These are phyloP conservation scores for Formica exsecta DNA, from an alignment of 1,140 invertebrate species.

Conservation along the genomic window DNA sequence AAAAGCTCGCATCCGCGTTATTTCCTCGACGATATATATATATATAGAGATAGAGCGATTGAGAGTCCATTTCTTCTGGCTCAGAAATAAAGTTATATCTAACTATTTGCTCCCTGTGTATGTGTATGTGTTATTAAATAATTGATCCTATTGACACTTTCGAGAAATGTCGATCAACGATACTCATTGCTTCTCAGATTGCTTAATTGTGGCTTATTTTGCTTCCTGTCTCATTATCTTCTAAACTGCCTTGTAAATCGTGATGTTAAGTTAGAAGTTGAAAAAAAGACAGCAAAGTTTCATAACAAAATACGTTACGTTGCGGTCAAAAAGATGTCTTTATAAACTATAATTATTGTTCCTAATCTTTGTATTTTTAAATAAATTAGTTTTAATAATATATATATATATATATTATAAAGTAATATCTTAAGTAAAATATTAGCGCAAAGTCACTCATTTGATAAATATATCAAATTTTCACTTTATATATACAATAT, in stretches of 20 bases:
- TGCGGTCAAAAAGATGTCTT: background rate
- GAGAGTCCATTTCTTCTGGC: background rate
- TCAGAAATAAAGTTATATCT: slow-evolving; percentile 1
- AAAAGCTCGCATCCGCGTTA: background rate
- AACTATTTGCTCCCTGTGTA: background rate
- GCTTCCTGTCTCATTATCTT: background rate
- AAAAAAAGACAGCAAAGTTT: background rate
- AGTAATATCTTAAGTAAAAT: too few species aligned
- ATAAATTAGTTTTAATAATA: too few species aligned
- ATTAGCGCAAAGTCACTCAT: too few species aligned
- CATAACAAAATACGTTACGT: background rate
- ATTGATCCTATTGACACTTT: background rate
- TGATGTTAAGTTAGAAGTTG: background rate
- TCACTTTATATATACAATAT: too few species aligned
- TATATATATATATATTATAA: too few species aligned
- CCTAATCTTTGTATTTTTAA: too few species aligned
- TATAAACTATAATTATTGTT: too few species aligned
- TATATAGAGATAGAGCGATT: background rate
- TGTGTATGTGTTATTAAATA: background rate
- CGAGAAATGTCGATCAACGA: background rate
- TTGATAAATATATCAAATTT: too few species aligned
- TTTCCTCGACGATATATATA: background rate
- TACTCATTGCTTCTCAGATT: background rate
- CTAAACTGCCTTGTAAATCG: background rate
- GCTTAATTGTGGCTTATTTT: background rate